phyloP scores from a whole-genome alignment of 2,113 vertebrate genomes.

The Microcebus jonahi region DNA sequence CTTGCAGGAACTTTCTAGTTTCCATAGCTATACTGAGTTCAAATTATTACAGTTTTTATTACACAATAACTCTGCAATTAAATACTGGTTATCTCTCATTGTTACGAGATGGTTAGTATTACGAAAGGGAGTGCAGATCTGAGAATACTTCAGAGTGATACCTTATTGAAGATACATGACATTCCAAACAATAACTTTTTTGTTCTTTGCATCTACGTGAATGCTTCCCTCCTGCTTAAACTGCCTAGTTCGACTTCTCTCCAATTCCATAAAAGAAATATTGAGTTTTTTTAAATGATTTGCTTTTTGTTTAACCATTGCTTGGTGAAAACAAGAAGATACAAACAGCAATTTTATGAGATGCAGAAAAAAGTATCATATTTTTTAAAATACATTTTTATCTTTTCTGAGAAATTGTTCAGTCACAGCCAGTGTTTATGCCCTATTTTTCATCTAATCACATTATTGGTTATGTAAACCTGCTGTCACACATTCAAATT shows the following conservation, averaged over 20 bases:
- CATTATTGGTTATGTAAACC: not conserved
- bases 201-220: not conserved
- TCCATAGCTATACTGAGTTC: not conserved
- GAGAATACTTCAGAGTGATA: not conserved
- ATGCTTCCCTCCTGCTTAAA: not conserved
- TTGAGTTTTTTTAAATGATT: not conserved
- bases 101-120: not conserved
- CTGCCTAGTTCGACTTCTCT: not conserved
- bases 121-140: not conserved
- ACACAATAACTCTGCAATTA: not conserved
- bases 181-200: not conserved
- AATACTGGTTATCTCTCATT: not conserved
- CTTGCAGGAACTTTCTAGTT: constrained; percentile 19
- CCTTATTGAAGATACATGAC: not conserved
- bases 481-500: not conserved
- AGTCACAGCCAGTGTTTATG: not conserved
- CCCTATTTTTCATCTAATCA: not conserved
- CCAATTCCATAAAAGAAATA: not conserved
- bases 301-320: constrained; percentile 57
- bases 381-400: constrained; percentile 18
- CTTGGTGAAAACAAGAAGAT: constrained; percentile 60
- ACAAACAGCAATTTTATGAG: constrained; percentile 45
- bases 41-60: not conserved
- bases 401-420: constrained; percentile 8
- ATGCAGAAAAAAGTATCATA: not conserved